Evolutionary conservation across 2,888 invertebrate genomes (phyloP).

Genomic region (Hartigia nigra): DNA sequence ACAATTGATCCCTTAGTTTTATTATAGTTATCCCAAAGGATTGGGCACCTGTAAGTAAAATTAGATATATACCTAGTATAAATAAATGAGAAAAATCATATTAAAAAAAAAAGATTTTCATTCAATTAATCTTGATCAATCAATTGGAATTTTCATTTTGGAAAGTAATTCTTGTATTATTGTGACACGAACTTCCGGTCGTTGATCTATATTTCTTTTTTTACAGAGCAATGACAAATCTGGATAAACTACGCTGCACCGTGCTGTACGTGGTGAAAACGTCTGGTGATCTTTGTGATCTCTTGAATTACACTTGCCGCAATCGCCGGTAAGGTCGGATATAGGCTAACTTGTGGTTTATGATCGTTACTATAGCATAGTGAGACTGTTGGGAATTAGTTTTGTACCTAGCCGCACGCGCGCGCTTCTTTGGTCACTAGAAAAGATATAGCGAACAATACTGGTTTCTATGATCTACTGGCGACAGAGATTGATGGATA

Average conservation of each 20-base stretch:
- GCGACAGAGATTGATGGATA: neutral
- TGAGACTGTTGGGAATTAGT: neutral
- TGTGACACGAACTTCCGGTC: neutral
- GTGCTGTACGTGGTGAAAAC: conserved; percentile 21
- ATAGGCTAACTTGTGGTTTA: conserved; percentile 37
- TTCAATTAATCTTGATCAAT: neutral
- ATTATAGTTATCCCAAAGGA: neutral
- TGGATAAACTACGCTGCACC: neutral
- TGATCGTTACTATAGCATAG: conserved; percentile 1
- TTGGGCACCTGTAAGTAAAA: neutral
- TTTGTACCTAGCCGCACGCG: neutral
- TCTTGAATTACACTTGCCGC: conserved; percentile 36
- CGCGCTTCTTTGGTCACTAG: neutral
- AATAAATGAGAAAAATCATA: neutral
- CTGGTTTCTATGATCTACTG: neutral
- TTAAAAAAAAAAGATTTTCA: neutral
- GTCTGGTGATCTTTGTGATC: conserved; percentile 23
- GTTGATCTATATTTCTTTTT: neutral
- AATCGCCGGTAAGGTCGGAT: conserved; percentile 34
- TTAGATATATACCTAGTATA: neutral
- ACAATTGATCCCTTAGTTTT: neutral
- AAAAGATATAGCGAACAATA: neutral
- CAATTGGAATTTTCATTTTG: neutral
- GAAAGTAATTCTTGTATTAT: neutral
- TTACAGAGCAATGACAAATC: neutral